Conservation (phyloP, 2,113 vertebrate species). For the Pelobates fuscus region DNA sequence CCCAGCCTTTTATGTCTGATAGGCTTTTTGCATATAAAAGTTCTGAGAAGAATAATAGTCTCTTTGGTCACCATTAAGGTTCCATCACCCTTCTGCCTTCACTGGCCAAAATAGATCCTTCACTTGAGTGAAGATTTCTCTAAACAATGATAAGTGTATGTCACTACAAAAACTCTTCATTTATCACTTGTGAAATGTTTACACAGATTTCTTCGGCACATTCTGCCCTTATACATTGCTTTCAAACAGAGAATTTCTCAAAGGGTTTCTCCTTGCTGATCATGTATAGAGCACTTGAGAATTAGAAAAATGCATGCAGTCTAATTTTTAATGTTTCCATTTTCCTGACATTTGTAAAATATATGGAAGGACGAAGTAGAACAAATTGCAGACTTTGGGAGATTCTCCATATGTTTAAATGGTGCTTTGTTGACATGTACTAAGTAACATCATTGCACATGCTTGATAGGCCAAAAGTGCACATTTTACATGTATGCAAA, state of each 20-base stretch:
- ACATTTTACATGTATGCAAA: conserved; percentile 35
- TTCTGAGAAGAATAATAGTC: conserved; percentile 34
- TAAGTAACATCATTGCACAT: conserved; percentile 32
- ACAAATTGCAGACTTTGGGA: conserved; percentile 37
- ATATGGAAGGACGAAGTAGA: conserved; percentile 9
- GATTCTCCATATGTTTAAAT: conserved; percentile 15
- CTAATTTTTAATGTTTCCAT: conserved; percentile 46
- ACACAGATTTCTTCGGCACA: conserved; percentile 24
- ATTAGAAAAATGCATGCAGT: conserved; percentile 27
- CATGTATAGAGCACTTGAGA: conserved; percentile 6
- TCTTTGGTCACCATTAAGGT: conserved; percentile 34
- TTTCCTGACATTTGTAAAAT: conserved; percentile 16
- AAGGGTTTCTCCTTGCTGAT: conserved; percentile 10
- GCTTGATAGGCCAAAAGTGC: conserved; percentile 27
- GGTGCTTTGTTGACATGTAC: conserved; percentile 24
- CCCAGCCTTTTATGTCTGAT: conserved; percentile 8
- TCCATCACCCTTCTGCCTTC: conserved; percentile 11
- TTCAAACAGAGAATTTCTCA: conserved; percentile 21
- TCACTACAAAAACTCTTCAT: conserved; percentile 46
- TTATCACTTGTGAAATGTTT: conserved; percentile 50
- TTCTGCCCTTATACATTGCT: conserved; percentile 29
- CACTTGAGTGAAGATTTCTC: conserved; percentile 25
- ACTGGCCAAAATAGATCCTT: conserved; percentile 39
- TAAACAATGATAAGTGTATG: conserved; percentile 46
- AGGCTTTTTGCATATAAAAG: conserved; percentile 27